Base-by-base conservation (phyloP, 2,113 vertebrate genomes). In the Tapirus terrestris region DNA sequence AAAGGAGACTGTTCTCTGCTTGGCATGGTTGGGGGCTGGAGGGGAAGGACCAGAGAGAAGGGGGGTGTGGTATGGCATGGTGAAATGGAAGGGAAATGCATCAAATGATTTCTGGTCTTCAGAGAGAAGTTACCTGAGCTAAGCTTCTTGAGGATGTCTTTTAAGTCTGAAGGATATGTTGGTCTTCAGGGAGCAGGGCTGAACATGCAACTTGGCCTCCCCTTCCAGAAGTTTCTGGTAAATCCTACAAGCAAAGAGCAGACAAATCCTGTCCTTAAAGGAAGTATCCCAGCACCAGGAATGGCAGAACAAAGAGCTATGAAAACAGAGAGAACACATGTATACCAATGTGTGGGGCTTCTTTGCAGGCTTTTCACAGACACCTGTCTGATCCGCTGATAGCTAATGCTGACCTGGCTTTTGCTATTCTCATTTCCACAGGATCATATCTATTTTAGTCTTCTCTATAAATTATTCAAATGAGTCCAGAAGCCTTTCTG, bases 401-500 rank as follows among this genome's bases (percentile, higher is more conserved):
- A 60, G 58, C 36, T 43, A 39, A 45, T 56, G 33, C 27, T 33
- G 53, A 48, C 51, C n/a, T 88, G 77, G 65, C 36, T 94, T 91
- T 56, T 84, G 51, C 51, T 80, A 3, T 51, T 81, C n/a, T 39
- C 25, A 10, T 73, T 86, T 97, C 53, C 77, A 68, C 10, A 83
- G 45, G 65, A 23, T 83, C n/a, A 25, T 87, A 23, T 61, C 83
- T 94, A 60, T 83, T 83, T 94, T 88, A 76, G 11, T 79, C 56
- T 65, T 81, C 53, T 76, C 36, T 85, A 23, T 67, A 88, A 73
- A 91, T 76, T 91, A 88, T 80, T 91, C 33, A 97, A 14, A 90
- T 36, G 11, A 97, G 8, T 12, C 56, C 70, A 90, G 75, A 88
- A 92, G 60, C 7, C 51, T 91, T 68, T 92, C 79, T 92, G 81